These are phyloP conservation scores for Cantharis rufa DNA, from an alignment of 2,888 invertebrate species.

Conservation along the genomic window DNA sequence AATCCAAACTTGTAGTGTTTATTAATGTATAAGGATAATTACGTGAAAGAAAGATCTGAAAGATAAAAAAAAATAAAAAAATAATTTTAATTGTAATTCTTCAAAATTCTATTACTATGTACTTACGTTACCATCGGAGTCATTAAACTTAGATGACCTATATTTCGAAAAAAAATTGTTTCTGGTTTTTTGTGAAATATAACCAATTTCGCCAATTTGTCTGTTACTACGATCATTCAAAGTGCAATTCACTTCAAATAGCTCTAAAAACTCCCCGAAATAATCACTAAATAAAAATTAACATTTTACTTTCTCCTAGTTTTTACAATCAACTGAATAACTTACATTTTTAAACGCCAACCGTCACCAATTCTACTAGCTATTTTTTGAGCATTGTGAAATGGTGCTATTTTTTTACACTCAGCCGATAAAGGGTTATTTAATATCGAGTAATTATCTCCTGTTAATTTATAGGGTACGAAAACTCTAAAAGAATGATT, in stretches of 20 bases:
- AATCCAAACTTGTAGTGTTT: not conserved
- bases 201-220: not conserved
- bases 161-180: not conserved
- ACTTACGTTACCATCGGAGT: not conserved
- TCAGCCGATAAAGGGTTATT: not conserved
- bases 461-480: not conserved
- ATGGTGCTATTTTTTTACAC: rapidly evolving
- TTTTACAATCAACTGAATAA: not conserved
- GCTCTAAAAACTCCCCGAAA: not conserved
- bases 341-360: not conserved
- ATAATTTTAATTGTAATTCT: too few relatives aligned
- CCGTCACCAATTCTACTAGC: not conserved
- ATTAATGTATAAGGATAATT: not conserved
- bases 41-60: not conserved
- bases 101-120: not conserved
- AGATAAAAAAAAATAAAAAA: too few relatives aligned
- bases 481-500: not conserved
- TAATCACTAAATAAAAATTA: not conserved
- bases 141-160: not conserved
- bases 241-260: not conserved
- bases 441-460: not conserved
- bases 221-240: not conserved
- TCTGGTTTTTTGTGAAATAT: not conserved
- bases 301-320: not conserved
- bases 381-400: not conserved